Conservation (phyloP, 2,888 invertebrate species). For the Ormia ochracea region DNA sequence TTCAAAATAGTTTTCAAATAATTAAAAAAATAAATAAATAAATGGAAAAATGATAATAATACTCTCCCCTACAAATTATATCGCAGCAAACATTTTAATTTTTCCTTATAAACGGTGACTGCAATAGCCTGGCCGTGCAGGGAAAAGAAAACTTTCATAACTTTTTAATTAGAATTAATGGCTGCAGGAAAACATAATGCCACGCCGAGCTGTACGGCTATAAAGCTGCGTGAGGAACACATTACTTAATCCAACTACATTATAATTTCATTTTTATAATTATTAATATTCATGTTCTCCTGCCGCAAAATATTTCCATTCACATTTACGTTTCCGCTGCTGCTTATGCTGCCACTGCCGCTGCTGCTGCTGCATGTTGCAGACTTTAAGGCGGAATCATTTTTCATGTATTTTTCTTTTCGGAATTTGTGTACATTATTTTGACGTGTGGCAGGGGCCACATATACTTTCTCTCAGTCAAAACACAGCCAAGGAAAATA, state of each 20-base stretch:
- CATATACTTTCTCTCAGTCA: not conserved
- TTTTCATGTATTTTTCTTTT: not conserved
- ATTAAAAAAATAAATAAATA: no score
- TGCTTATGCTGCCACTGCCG: no score
- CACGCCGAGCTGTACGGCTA: not conserved
- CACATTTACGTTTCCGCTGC: not conserved
- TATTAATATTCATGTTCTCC: not conserved
- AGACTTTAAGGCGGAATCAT: slow-evolving; percentile 22
- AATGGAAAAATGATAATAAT: no score
- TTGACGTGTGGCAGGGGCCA: not conserved
- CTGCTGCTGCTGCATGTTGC: not conserved
- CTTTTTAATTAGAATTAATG: slow-evolving; percentile 37
- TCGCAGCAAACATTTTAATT: not conserved
- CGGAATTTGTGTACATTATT: not conserved
- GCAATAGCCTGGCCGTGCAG: not conserved
- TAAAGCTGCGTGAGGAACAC: slow-evolving; percentile 4
- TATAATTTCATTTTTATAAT: slow-evolving; percentile 13
- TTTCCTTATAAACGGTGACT: not conserved
- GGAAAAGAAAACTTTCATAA: no score
- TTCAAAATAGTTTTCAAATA: no score
- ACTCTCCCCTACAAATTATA: no score
- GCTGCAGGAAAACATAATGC: not conserved
- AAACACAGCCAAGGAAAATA: not conserved
- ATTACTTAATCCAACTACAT: slow-evolving; percentile 5
- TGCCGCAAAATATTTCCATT: not conserved